A percentile compares a stretch with the other conserved stretches of the same genome.
These are phyloP conservation scores for Periplaneta americana DNA, from an alignment of 1,140 invertebrate species.

Conservation along the genomic window DNA sequence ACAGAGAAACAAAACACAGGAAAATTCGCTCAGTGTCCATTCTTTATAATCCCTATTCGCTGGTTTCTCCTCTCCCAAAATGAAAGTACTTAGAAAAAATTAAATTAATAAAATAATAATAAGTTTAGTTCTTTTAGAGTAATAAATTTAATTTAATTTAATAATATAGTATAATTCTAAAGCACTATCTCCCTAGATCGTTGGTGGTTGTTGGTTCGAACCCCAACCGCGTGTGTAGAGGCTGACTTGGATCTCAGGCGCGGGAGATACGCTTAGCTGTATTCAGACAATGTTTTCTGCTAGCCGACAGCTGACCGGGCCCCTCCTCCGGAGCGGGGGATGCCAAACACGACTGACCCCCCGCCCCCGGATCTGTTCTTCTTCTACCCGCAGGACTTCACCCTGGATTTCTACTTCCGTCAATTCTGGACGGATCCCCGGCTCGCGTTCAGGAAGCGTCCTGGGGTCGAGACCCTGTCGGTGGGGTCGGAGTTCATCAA, in stretches of 20 bases:
- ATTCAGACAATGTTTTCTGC: neutral
- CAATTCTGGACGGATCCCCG: conserved; percentile 97
- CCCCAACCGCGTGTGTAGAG: neutral
- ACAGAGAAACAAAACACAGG: too few relatives aligned
- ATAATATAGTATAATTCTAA: too few relatives aligned
- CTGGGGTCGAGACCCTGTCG: conserved; percentile 81
- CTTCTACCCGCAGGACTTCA: conserved; percentile 77
- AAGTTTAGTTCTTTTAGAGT: too few relatives aligned
- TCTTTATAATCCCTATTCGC: neutral
- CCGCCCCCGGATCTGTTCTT: conserved; percentile 16
- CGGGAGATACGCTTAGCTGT: neutral
- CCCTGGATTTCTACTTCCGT: conserved; percentile 97
- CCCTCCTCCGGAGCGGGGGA: neutral
- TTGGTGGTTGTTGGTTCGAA: neutral
- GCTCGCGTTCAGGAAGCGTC: conserved; percentile 81
- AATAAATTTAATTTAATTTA: too few relatives aligned
- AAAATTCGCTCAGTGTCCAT: too few relatives aligned
- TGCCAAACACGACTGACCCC: conserved; percentile 12
- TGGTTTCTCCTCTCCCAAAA: neutral
- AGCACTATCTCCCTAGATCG: neutral
- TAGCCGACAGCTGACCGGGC: neutral
- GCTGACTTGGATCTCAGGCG: neutral
- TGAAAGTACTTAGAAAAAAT: neutral
- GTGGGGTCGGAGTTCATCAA: conserved; percentile 93
- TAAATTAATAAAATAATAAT: too few relatives aligned